phyloP scores from a whole-genome alignment of 2,113 vertebrate genomes.

The Austrofundulus limnaeus region DNA sequence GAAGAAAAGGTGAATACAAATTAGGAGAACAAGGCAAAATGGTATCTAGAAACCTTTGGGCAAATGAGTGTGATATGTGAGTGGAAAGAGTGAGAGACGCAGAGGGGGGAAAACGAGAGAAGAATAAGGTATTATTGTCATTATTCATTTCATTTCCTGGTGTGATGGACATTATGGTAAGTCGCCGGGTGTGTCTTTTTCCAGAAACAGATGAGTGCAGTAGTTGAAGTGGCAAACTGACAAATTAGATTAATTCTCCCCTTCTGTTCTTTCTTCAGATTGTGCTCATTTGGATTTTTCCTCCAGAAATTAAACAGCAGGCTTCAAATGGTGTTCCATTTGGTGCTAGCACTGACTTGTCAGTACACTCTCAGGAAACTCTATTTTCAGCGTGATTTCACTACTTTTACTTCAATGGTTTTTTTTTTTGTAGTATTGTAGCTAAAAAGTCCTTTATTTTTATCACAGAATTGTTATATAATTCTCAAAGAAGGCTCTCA shows the following conservation, averaged over 20 bases:
- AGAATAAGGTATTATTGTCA: constrained; percentile 1
- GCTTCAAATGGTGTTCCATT: constrained; percentile 16
- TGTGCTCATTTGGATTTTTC: constrained; percentile 19
- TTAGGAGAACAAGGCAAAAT: constrained; percentile 15
- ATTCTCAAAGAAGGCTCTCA: too few relatives aligned
- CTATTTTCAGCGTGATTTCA: neutral
- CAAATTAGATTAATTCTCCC: constrained; percentile 27
- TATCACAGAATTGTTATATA: too few relatives aligned
- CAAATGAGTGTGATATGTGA: constrained; percentile 27
- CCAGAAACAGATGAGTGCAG: constrained; percentile 18
- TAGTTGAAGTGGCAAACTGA: constrained; percentile 31
- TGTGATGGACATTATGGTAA: constrained; percentile 34
- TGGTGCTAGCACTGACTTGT: constrained; percentile 19
- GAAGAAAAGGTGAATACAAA: constrained; percentile 33
- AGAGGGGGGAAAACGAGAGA: neutral
- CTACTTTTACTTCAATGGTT: neutral
- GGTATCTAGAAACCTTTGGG: neutral
- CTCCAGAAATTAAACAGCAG: constrained; percentile 18
- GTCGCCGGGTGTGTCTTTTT: constrained; percentile 26
- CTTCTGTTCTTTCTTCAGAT: constrained; percentile 30
- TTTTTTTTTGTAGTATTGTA: neutral
- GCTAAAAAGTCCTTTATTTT: neutral
- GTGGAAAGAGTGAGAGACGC: constrained; percentile 10
- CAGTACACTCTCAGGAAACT: constrained; percentile 6
- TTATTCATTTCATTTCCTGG: constrained; percentile 29